phyloP scores from a whole-genome alignment of 2,797 vertebrate species.

The Epinephelus malabaricus region DNA sequence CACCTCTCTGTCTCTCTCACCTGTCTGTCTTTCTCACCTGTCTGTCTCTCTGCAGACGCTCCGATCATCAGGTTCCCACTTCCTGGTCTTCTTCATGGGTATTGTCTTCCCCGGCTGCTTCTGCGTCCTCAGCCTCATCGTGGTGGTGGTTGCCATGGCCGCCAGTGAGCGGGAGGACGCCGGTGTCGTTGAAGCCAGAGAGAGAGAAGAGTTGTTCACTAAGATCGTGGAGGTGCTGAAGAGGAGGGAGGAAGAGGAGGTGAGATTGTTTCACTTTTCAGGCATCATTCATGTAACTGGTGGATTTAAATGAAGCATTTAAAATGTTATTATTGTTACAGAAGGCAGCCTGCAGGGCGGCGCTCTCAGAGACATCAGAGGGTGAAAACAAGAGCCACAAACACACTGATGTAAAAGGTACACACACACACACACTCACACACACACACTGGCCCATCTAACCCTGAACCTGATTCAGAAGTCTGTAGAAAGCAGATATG shows the following conservation, averaged over 20 bases:
- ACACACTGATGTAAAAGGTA: conserved; percentile 20
- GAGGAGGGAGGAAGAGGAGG: conserved; percentile 81
- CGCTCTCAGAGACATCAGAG: conserved; percentile 47
- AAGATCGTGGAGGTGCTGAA: conserved; percentile 89
- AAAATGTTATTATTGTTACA: neutral
- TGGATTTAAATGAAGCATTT: neutral
- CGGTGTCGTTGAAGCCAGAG: conserved; percentile 83
- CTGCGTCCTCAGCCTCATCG: conserved; percentile 91
- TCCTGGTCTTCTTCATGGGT: conserved; percentile 90
- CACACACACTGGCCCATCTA: too few species aligned
- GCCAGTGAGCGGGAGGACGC: conserved; percentile 89
- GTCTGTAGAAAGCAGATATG: too few species aligned
- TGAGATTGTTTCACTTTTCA: neutral
- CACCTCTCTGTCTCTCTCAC: neutral
- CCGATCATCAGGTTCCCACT: conserved; percentile 87
- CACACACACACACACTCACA: neutral
- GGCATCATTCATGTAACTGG: too few species aligned
- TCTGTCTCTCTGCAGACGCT: conserved; percentile 83
- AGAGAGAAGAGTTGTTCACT: conserved; percentile 90
- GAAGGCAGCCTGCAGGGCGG: conserved; percentile 26
- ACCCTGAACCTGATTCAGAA: too few species aligned
- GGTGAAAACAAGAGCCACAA: neutral
- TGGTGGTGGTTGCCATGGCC: conserved; percentile 91
- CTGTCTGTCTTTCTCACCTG: neutral
- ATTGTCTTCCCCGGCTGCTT: conserved; percentile 92